phyloP scores from a whole-genome alignment of 2,888 invertebrate genomes.

The Pyralis farinalis region DNA sequence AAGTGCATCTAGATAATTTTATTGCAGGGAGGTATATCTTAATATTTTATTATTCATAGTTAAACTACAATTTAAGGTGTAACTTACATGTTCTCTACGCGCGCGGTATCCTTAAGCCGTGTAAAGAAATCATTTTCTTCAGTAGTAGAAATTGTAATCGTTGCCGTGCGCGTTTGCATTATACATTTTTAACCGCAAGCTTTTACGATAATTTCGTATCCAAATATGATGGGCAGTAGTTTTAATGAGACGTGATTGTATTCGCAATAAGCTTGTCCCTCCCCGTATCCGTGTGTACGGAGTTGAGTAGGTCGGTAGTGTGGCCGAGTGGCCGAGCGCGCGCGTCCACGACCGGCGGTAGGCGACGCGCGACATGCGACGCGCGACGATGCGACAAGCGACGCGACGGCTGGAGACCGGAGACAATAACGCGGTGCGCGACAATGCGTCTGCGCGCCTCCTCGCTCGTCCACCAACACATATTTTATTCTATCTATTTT shows the following conservation, averaged over 20 bases:
- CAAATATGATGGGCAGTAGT: constrained; percentile 32
- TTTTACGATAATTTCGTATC: constrained; percentile 35
- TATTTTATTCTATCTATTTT: constrained; percentile 80
- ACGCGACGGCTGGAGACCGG: constrained; percentile 31
- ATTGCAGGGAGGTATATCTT: constrained; percentile 77
- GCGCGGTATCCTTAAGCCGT: constrained; percentile 52
- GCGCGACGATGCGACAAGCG: constrained; percentile 17
- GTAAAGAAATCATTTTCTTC: constrained; percentile 44
- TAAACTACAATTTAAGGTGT: constrained; percentile 71
- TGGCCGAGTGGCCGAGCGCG: too few species aligned
- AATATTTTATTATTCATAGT: constrained; percentile 77
- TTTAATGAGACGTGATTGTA: constrained; percentile 27
- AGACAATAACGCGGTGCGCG: constrained; percentile 55
- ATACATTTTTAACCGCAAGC: constrained; percentile 48
- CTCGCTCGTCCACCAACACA: constrained; percentile 76
- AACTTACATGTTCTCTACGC: constrained; percentile 53
- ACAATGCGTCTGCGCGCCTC: constrained; percentile 52
- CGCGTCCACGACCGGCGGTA: constrained; percentile 5
- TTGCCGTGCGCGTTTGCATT: constrained; percentile 41
- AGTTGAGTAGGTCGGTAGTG: constrained; percentile 29
- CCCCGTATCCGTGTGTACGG: constrained; percentile 31
- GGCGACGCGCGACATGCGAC: constrained; percentile 18
- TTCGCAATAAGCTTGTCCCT: constrained; percentile 39
- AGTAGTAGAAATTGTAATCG: constrained; percentile 31
- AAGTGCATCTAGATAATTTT: constrained; percentile 74